phyloP scores from a whole-genome alignment of 2,797 vertebrate species.

The Bovichtus diacanthus region DNA sequence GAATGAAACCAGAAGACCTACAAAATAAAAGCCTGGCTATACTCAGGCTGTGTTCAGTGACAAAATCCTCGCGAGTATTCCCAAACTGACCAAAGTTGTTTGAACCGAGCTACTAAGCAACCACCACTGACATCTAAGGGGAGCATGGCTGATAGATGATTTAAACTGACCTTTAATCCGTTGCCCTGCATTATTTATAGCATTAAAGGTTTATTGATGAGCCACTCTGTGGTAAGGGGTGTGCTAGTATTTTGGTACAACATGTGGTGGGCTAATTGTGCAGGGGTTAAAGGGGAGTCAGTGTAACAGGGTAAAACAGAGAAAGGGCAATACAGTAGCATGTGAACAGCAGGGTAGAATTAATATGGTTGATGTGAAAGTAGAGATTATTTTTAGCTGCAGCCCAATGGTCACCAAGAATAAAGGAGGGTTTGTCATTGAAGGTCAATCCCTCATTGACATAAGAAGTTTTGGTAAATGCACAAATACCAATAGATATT shows the following conservation, averaged over 20 bases:
- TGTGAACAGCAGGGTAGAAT: slow-evolving; percentile 55
- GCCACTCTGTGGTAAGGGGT: slow-evolving; percentile 16
- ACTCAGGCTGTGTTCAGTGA: slow-evolving; percentile 1
- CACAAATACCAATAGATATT: slow-evolving; percentile 38
- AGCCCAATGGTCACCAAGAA: slow-evolving; percentile 42
- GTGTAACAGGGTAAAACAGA: slow-evolving; percentile 50
- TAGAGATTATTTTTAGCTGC: slow-evolving; percentile 63
- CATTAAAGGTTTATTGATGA: slow-evolving; percentile 39
- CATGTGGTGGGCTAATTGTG: slow-evolving; percentile 5
- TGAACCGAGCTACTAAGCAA: slow-evolving; percentile 14
- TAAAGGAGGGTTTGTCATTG: slow-evolving; percentile 29
- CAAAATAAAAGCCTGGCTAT: background rate
- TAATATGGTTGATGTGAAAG: slow-evolving; percentile 49
- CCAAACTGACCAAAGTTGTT: background rate
- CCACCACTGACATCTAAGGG: background rate
- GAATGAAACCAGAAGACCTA: slow-evolving; percentile 8
- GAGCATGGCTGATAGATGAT: slow-evolving; percentile 20
- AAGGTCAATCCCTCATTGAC: slow-evolving; percentile 33
- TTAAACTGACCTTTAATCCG: slow-evolving; percentile 18
- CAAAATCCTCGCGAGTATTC: background rate
- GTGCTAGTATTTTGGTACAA: slow-evolving; percentile 22
- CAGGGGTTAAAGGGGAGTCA: slow-evolving; percentile 42
- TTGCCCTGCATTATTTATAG: slow-evolving; percentile 36
- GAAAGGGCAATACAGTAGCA: slow-evolving; percentile 44
- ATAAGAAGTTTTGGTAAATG: slow-evolving; percentile 38